Conservation (phyloP, 2,888 invertebrate genomes). For the Lissonota sp. region DNA sequence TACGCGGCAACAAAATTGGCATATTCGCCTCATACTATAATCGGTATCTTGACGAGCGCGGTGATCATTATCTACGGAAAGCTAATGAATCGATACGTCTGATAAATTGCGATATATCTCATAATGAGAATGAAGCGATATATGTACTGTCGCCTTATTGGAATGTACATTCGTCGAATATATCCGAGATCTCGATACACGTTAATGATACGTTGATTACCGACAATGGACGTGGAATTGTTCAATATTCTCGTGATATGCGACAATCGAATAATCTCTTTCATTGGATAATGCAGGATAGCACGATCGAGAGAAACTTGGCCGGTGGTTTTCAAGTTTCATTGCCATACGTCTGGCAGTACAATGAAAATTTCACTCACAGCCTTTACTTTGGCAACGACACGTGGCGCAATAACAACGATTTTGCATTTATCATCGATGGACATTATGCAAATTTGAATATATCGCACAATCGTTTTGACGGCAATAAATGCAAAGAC, state of each 20-base stretch:
- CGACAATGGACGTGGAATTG: slow-evolving; percentile 94
- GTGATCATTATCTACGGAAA: slow-evolving; percentile 94
- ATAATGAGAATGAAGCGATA: slow-evolving; percentile 92
- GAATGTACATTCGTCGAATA: slow-evolving; percentile 93
- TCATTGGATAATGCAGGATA: slow-evolving; percentile 96
- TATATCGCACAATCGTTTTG: slow-evolving; percentile 93
- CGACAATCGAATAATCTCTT: slow-evolving; percentile 98
- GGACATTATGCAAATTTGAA: slow-evolving; percentile 97
- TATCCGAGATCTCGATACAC: slow-evolving; percentile 95
- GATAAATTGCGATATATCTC: slow-evolving; percentile 91
- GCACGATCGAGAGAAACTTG: slow-evolving; percentile 93
- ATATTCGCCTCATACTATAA: slow-evolving; percentile 94
- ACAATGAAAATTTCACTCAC: slow-evolving; percentile 97
- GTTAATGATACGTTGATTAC: slow-evolving; percentile 93
- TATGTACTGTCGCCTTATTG: slow-evolving; percentile 93
- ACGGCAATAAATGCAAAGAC: slow-evolving; percentile 92
- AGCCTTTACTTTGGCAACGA: slow-evolving; percentile 94
- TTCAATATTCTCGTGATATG: slow-evolving; percentile 96
- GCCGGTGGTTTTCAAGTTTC: slow-evolving; percentile 95
- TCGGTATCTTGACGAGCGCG: slow-evolving; percentile 92
- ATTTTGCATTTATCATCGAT: slow-evolving; percentile 93
- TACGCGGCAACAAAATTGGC: slow-evolving; percentile 92
- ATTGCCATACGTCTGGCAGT: slow-evolving; percentile 97
- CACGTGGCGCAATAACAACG: slow-evolving; percentile 93
- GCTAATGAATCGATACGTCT: slow-evolving; percentile 94